Evolutionary conservation across 2,113 vertebrate species (phyloP).

Genomic region (Glaucidium brasilianum): DNA sequence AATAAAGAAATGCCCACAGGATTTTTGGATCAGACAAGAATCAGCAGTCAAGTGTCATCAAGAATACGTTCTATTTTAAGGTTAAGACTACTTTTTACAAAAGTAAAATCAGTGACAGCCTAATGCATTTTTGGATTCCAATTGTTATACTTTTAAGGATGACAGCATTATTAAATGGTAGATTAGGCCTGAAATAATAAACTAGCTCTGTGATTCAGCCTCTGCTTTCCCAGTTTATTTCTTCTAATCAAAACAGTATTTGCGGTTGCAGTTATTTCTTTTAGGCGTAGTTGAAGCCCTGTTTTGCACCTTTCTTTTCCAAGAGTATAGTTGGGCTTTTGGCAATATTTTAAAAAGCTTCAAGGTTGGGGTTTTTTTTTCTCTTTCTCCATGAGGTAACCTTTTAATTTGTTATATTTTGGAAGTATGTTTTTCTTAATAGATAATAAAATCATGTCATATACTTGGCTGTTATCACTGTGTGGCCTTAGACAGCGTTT

Average conservation of each 20-base stretch:
- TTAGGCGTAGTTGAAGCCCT: not conserved
- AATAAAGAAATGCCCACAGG: not conserved
- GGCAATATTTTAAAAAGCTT: not conserved
- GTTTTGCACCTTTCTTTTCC: not conserved
- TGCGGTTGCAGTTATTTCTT: not conserved
- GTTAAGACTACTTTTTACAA: not conserved
- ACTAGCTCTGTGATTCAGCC: not conserved
- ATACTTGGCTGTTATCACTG: not conserved
- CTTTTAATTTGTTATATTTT: conserved; percentile 18
- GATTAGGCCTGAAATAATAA: not conserved
- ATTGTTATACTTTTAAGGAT: not conserved
- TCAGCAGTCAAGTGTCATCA: not conserved
- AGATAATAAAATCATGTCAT: not conserved
- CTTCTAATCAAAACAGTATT: not conserved
- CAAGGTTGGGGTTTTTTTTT: not conserved
- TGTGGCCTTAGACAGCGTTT: not conserved
- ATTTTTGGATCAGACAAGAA: not conserved
- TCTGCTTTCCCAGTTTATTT: not conserved
- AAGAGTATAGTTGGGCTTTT: not conserved
- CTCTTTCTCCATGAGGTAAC: not conserved
- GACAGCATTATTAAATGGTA: not conserved
- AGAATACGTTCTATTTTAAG: not conserved
- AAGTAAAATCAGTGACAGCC: not conserved
- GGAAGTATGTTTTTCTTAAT: not conserved
- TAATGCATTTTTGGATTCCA: not conserved